A percentile compares a stretch with the other conserved stretches of the same genome.
Conservation (phyloP, 2,797 vertebrate species). For the Peromyscus melanophrys region DNA sequence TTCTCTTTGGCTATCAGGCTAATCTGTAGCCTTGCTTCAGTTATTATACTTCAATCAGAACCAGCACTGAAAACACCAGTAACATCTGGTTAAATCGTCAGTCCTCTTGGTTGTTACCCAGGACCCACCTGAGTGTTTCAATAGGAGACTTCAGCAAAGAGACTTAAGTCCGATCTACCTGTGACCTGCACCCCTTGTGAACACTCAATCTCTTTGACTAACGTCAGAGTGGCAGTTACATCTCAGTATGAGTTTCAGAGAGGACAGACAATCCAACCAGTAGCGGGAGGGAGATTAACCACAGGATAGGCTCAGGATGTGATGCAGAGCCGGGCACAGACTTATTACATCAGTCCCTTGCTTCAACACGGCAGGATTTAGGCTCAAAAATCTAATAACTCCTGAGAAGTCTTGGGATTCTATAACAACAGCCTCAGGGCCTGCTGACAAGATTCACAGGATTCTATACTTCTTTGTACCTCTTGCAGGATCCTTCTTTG, state of each 20-base stretch:
- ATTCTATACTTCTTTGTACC: not conserved
- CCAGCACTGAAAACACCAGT: not conserved
- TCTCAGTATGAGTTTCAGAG: not conserved
- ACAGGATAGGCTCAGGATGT: not conserved
- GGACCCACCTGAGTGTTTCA: not conserved
- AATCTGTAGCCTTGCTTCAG: not conserved
- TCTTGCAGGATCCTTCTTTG: not conserved
- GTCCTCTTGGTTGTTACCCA: not conserved
- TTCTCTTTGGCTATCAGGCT: not conserved
- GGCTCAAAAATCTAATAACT: not conserved
- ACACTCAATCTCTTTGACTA: not conserved
- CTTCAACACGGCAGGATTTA: not conserved
- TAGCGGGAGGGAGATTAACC: not conserved
- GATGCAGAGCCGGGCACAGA: not conserved
- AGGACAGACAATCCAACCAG: not conserved
- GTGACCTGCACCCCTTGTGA: not conserved
- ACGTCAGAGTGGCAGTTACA: not conserved
- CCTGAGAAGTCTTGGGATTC: not conserved
- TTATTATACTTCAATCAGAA: not conserved
- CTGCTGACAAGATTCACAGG: not conserved
- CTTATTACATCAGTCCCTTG: not conserved
- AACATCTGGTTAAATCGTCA: not conserved
- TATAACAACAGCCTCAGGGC: not conserved
- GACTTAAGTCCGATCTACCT: not conserved
- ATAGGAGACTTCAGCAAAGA: not conserved